phyloP scores from a whole-genome alignment of 2,797 vertebrate species.

The Periophthalmus magnuspinnatus region DNA sequence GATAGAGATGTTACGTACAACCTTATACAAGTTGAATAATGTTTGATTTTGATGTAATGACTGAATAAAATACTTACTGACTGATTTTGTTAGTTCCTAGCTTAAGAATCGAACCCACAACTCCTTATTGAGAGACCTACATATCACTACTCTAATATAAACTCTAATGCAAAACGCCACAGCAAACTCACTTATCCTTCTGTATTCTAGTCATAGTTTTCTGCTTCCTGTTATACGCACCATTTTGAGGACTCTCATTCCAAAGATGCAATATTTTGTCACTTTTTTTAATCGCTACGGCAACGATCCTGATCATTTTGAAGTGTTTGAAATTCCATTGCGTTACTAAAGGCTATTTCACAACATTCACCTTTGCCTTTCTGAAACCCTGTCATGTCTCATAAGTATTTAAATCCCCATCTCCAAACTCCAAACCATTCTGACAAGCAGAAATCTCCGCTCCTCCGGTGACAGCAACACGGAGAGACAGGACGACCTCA shows the following conservation, averaged over 20 bases:
- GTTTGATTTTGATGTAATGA: too few relatives aligned
- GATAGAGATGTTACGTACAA: too few relatives aligned
- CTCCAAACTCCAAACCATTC: slow-evolving; percentile 48
- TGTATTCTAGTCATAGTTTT: background rate
- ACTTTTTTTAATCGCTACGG: too few relatives aligned
- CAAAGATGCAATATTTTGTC: too few relatives aligned
- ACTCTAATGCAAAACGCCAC: background rate
- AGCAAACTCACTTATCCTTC: background rate
- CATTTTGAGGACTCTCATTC: too few relatives aligned
- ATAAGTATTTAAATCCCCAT: slow-evolving; percentile 50
- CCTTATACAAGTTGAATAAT: too few relatives aligned
- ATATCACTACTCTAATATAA: background rate
- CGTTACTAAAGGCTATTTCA: slow-evolving; percentile 37
- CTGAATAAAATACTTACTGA: too few relatives aligned
- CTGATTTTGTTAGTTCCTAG: background rate
- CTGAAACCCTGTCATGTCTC: slow-evolving; percentile 65
- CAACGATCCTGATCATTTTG: too few relatives aligned
- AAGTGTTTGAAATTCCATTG: slow-evolving; percentile 21
- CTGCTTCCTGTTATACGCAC: too few relatives aligned
- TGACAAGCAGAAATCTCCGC: slow-evolving; percentile 58
- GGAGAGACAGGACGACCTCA: slow-evolving; percentile 66
- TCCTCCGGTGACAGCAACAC: slow-evolving; percentile 66
- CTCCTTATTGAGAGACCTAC: too few relatives aligned
- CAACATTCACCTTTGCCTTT: slow-evolving; percentile 39
- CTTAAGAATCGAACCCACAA: background rate